These are phyloP conservation scores for Andrena dorsata DNA, from an alignment of 2,888 invertebrate species.

Conservation along the genomic window DNA sequence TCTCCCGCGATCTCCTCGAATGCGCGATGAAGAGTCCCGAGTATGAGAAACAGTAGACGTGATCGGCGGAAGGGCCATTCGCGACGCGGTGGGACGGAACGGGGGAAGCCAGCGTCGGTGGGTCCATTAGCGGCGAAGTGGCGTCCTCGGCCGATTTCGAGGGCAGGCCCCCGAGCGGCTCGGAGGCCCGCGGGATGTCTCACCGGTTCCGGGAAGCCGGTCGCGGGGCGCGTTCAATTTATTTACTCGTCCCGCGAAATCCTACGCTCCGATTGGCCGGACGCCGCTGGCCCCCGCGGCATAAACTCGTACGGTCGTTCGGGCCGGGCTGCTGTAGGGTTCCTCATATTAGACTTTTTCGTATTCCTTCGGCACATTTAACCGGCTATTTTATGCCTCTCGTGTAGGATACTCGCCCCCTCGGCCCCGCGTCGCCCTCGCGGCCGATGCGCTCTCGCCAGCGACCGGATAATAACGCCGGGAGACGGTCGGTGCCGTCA, in stretches of 20 bases:
- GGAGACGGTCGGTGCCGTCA: conserved; percentile 74
- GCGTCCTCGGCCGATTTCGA: conserved; percentile 8
- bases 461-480: conserved; percentile 75
- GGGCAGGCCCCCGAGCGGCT: not conserved
- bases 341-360: conserved; percentile 75
- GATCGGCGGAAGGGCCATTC: not conserved
- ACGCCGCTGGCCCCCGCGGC: conserved; percentile 37
- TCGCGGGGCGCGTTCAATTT: conserved; percentile 65
- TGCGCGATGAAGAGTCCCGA: too few species aligned
- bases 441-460: conserved; percentile 57
- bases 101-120: not conserved
- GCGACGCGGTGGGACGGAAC: not conserved
- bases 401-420: conserved; percentile 55
- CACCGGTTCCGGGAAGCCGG: conserved; percentile 66
- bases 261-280: conserved; percentile 60
- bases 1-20: too few species aligned
- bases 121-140: not conserved
- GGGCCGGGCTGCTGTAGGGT: conserved; percentile 47
- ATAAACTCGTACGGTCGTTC: conserved; percentile 66
- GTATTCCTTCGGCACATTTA: conserved; percentile 75
- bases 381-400: conserved; percentile 73
- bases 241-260: conserved; percentile 72
- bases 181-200: conserved; percentile 41
- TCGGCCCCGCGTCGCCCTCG: conserved; percentile 35
- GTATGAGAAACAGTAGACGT: too few species aligned